Evolutionary conservation across 2,888 invertebrate genomes (phyloP), one percentile per base, ranked within the genome.

Genomic region (Cantharis nigra): DNA sequence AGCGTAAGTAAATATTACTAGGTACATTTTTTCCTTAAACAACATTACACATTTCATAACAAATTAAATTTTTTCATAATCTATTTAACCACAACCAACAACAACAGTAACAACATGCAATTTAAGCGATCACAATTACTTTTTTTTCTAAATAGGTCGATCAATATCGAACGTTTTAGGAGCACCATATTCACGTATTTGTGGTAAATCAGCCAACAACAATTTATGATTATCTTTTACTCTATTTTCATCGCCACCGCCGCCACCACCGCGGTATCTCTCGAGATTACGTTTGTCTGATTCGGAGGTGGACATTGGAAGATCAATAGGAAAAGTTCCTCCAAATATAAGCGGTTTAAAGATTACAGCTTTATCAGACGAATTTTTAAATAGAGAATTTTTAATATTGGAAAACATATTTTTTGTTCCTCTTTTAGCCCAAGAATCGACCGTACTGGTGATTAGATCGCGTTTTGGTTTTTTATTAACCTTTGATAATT

Each of bases 281-380:
- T 49, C 49, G 2, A 49, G n/a, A 70, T 28, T 71, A 33, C 71
- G 80, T 30, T 73, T 73, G 16, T 70, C 69, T 82, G 75, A 76
- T 74, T 80, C 81, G 74, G 69, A 49, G 0, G 65, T 28, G 1
- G 72, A 62, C 70, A 76, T 87, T 28, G 96, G 96, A 84, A 91
- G 91, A 87, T 96, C 96, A 81, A 97, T 96, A 4, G 96, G 96
- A 90, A 92, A 97, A 3, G 96, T 97, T 72, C 96, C 96, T 83
- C 95, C 95, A 87, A 95, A 96, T 79, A 96, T 91, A 69, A 96
- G 90, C 78, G 94, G 94, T 85, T 92, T 92, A 85, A 90, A 92
- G 16, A 86, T 82, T 9, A 87, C 81, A 71, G 84, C 83, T 76
- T 87, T 87, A 18, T 86, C 85, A 9, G 81, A 80, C 7, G 81